Evolutionary conservation across 1,140 invertebrate species (phyloP), one percentile per base, ranked within the genome.

Genomic region (Thaumatotibia leucotreta): DNA sequence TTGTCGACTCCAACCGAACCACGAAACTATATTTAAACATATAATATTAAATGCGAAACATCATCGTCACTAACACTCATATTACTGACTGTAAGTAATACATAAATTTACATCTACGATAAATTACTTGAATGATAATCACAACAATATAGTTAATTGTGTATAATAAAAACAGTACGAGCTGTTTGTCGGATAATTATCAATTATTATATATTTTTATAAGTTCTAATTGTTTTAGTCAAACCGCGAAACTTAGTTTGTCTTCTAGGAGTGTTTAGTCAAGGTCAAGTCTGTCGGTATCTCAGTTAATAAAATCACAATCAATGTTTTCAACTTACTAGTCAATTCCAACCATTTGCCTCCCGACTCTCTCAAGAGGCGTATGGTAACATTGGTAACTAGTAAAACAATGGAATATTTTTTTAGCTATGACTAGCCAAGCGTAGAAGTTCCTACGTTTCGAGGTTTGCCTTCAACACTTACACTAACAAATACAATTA

Each of bases 21-120:
- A 63, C 50, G 45, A 70, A 72, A 74, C 63, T 76, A 79, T 77
- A 65, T 71, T 69, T 67, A 39, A 75, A 79, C 68, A 83, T 74
- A 81, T 86, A 70, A 83, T 74, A 81, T 86, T 87, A 86, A 88
- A 88, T 88, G 84, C 83, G 86, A 74, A 80, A 80, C 69, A 67
- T 33, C 72, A 75, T 76, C 68, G 68, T 73, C 63, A 73, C 76
- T 83, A 80, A 77, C 49, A 69, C 76, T 84, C 79, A 72, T 75
- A 81, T 80, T 81, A 78, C 74, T 70, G 65, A 69, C 72, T 75
- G 76, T 77, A n/a, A n/a, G n/a, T n/a, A 77, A 77, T 83, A 84
- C 77, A 78, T 83, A 84, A 76, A 83, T 79, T 77, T 77, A 77
- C 68, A 77, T 83, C 78, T 70, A 71, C 70, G 71, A 76, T 84